Conservation (phyloP, 2,113 vertebrate species). For the Siniperca knerii region DNA sequence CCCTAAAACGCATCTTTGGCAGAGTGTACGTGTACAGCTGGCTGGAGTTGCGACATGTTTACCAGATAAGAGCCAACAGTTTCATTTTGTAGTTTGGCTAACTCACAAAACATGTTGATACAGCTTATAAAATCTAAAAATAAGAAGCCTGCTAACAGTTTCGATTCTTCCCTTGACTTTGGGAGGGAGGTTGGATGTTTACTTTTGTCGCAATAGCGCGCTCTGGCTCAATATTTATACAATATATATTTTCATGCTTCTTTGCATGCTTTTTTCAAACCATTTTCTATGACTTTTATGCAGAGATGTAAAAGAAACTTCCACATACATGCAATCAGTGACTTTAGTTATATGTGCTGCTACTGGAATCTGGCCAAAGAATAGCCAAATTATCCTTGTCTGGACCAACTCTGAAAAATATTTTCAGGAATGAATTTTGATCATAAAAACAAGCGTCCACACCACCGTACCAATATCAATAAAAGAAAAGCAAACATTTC, state of each 20-base stretch:
- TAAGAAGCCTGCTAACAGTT: background rate
- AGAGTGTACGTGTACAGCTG: too few relatives aligned
- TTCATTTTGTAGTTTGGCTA: background rate
- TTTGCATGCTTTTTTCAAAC: background rate
- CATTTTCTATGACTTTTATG: background rate
- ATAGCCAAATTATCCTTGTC: conserved; percentile 46
- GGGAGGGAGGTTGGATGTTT: background rate
- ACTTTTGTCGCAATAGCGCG: background rate
- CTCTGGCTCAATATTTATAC: background rate
- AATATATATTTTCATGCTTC: background rate
- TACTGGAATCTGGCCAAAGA: conserved; percentile 29
- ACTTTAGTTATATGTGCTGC: conserved; percentile 16
- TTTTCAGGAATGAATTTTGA: conserved; percentile 67
- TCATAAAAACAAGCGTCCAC: conserved; percentile 71
- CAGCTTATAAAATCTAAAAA: background rate
- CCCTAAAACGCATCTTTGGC: background rate
- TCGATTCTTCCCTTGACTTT: background rate
- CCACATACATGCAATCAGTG: background rate
- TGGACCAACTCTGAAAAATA: conserved; percentile 58
- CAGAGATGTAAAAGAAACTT: background rate
- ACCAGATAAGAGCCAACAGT: background rate
- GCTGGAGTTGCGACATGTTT: background rate
- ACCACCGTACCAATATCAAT: conserved; percentile 54
- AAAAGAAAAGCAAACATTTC: conserved; percentile 77
- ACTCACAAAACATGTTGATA: conserved; percentile 1